Evolutionary conservation across 2,888 invertebrate genomes (phyloP).

Genomic region (Coelopa pilipes): DNA sequence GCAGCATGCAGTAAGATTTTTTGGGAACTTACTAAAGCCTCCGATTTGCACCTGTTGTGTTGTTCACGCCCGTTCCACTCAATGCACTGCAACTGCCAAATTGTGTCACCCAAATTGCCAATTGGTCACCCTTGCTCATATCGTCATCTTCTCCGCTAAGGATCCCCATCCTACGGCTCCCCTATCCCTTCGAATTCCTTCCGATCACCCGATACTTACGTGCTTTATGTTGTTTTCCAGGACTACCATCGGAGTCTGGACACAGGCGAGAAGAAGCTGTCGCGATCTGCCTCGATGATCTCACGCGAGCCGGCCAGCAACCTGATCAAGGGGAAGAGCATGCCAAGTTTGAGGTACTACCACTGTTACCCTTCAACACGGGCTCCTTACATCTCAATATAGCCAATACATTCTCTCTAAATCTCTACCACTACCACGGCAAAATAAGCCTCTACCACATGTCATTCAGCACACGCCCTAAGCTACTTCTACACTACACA

Average conservation of each 20-base stretch:
- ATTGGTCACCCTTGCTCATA: too few relatives aligned
- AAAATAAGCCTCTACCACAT: too few relatives aligned
- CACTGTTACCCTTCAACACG: too few relatives aligned
- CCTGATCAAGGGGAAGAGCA: slow-evolving; percentile 93
- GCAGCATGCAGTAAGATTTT: slow-evolving; percentile 73
- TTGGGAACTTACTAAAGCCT: slow-evolving; percentile 7
- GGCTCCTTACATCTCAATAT: too few relatives aligned
- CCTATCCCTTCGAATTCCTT: too few relatives aligned
- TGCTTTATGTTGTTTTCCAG: slow-evolving; percentile 63
- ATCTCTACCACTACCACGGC: not conserved
- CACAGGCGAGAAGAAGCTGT: slow-evolving; percentile 80
- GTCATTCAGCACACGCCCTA: too few relatives aligned
- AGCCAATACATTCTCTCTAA: not conserved
- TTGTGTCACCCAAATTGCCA: too few relatives aligned
- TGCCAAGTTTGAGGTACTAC: slow-evolving; percentile 90
- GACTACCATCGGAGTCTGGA: slow-evolving; percentile 86
- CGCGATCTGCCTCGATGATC: slow-evolving; percentile 76
- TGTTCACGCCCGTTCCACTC: too few relatives aligned
- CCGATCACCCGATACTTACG: not conserved
- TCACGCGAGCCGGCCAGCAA: slow-evolving; percentile 76
- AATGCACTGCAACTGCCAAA: too few relatives aligned
- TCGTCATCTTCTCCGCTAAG: too few relatives aligned
- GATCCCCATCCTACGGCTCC: too few relatives aligned
- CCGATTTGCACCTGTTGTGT: slow-evolving; percentile 3
- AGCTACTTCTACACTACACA: too few relatives aligned